Evolutionary conservation across 2,888 invertebrate genomes (phyloP), one percentile per base, ranked within the genome.

Genomic region (Eurois occulta): DNA sequence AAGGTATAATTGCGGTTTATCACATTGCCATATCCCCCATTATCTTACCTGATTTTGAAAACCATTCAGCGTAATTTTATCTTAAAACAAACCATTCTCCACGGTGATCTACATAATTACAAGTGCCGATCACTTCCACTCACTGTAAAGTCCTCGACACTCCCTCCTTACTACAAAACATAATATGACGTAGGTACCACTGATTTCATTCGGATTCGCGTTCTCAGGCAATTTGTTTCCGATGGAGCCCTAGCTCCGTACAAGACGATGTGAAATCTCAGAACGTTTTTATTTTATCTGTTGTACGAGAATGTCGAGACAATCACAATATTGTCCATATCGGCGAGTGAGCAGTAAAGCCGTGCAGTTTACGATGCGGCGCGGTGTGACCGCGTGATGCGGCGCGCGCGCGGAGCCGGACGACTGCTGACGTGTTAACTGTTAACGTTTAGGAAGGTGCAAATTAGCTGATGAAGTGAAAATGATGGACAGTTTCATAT

Each of bases 221-320:
- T 58, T 75, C 70, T 64, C 67, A 58, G 38, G 21, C 81, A 65
- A 75, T 81, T 85, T 62, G 81, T 80, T 69, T 28, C 46, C 58
- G 58, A 68, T 32, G 38, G 18, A 60, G 48, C 55, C 35, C 13
- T n/a, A n/a, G n/a, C n/a, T 21, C 80, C 68, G 11, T 64, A 75
- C 28, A 80, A 65, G 85, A 80, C 38, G 28, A 41, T 55, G 52
- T 60, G 48, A 80, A 71, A 72, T 75, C 35, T 48, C 43, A 28
- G n/a, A 64, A 80, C 43, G 13, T 82, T 84, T 82, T 75, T 84
- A 74, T 75, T 67, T 62, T 41, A 78, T 58, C 41, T 79, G 21
- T 21, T 62, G 32, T 64, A 24, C 48, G 48, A 48, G 48, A 24
- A 71, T n/a, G 41, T 55, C 28, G 74, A 58, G 32, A 72, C 80